phyloP scores from a whole-genome alignment of 2,113 vertebrate genomes.

The Paramormyrops kingsleyae region DNA sequence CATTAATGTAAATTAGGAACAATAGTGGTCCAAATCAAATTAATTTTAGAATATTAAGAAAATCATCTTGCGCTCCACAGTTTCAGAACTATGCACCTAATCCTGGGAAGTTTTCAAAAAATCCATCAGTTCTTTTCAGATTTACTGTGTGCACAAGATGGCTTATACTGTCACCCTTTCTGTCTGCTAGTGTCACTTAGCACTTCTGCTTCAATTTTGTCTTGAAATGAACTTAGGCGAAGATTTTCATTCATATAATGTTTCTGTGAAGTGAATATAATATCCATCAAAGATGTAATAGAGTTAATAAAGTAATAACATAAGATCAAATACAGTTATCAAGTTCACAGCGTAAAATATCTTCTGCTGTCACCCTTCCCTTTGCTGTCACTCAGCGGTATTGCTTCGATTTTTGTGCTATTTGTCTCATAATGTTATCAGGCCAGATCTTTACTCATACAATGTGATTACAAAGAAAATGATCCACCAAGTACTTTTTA shows the following conservation, averaged over 20 bases:
- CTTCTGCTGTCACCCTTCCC: neutral
- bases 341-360: neutral
- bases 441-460: neutral
- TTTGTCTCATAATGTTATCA: neutral
- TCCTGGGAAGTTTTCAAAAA: neutral
- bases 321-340: neutral
- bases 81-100: neutral
- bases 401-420: neutral
- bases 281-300: neutral
- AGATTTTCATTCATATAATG: neutral
- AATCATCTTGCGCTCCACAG: neutral
- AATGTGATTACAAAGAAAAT: neutral
- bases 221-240: neutral
- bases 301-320: neutral
- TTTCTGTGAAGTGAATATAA: neutral
- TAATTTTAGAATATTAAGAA: neutral
- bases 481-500: neutral
- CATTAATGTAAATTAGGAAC: too few species aligned
- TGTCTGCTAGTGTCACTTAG: neutral
- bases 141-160: neutral
- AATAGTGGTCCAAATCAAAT: neutral
- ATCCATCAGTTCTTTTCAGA: neutral
- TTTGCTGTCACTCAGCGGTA: neutral
- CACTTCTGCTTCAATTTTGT: neutral
- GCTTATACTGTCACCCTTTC: neutral